Conservation (phyloP, 2,797 vertebrate species). For the Chelon labrosus region DNA sequence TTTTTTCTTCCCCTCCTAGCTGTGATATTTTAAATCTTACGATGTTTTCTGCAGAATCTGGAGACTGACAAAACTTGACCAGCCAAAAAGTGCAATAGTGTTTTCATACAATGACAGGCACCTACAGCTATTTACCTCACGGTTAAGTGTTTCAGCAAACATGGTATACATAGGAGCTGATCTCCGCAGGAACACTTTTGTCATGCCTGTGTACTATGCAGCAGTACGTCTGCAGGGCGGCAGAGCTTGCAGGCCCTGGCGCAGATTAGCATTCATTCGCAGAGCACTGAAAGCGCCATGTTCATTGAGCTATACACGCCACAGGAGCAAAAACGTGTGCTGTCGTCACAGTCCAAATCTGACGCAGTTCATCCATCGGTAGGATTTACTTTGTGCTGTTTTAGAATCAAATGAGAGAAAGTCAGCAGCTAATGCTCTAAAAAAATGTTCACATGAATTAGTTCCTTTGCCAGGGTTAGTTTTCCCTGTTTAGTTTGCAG, state of each 20-base stretch:
- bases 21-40: constrained; percentile 52
- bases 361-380: constrained; percentile 8
- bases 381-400: constrained; percentile 23
- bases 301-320: constrained; percentile 22
- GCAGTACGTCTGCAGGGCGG: constrained; percentile 63
- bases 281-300: constrained; percentile 39
- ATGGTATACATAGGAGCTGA: constrained; percentile 41
- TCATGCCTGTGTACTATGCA: constrained; percentile 82
- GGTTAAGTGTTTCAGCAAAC: constrained; percentile 60
- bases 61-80: constrained; percentile 74
- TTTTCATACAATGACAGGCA: constrained; percentile 70
- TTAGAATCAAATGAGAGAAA: constrained; percentile 20
- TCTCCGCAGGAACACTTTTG: constrained; percentile 64
- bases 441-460: constrained; percentile 24
- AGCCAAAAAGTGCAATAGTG: constrained; percentile 83
- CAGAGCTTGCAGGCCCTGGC: constrained; percentile 47
- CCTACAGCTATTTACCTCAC: constrained; percentile 79
- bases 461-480: constrained; percentile 25
- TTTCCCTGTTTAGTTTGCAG: constrained; percentile 26
- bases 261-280: constrained; percentile 45
- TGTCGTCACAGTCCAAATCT: constrained; percentile 31
- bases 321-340: constrained; percentile 49
- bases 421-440: constrained; percentile 9
- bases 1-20: constrained; percentile 42
- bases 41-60: constrained; percentile 58